Base-by-base conservation (phyloP, 2,113 vertebrate genomes). In the Thomomys bottae region DNA sequence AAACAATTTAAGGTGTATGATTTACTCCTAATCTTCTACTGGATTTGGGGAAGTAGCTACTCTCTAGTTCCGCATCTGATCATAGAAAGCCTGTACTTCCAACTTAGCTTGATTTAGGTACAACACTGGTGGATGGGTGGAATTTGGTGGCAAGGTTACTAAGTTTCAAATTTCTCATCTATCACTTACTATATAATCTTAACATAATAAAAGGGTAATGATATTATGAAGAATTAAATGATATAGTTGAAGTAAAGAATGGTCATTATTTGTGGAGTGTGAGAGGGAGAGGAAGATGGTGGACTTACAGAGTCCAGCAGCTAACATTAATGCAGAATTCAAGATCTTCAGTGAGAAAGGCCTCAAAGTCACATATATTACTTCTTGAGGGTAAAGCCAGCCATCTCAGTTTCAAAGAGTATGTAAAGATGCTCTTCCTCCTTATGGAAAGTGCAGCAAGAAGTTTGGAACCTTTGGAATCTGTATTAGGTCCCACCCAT, bases 311-410 rank as follows among this genome's bases (percentile, higher is more conserved):
- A 76, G n/a, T 24, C 26, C 12, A 61, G 24, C 38, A 88, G 26
- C 28, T 54, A 75, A 24, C 8, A 9, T 9, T 86, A 82, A 28
- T 75, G 36, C 79, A 26, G 4, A 72, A 67, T 21, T n/a, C 28
- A 42, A 0, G 9, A 3, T 4, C 24, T 40, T 6, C 17, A 2
- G 40, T 72, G 17, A 3, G 8, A 7, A 12, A 20, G 49, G 6
- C 5, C 93, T 5, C 61, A 75, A 81, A 66, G 23, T 54, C 28
- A 42, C 21, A 7, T 3, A 67, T 30, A 24, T 59, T 38, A 61
- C 5, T 30, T 79, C 28, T 76, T 24, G 66, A 80, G 42, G 12
- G 70, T n/a, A 84, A 71, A 87, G 20, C n/a, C 80, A 93, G 23
- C 45, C 17, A 64, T 80, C 20, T 66, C 26, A 54, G 18, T 71